phyloP scores from a whole-genome alignment of 2,888 invertebrate species.

The Protodeltote pygarga region DNA sequence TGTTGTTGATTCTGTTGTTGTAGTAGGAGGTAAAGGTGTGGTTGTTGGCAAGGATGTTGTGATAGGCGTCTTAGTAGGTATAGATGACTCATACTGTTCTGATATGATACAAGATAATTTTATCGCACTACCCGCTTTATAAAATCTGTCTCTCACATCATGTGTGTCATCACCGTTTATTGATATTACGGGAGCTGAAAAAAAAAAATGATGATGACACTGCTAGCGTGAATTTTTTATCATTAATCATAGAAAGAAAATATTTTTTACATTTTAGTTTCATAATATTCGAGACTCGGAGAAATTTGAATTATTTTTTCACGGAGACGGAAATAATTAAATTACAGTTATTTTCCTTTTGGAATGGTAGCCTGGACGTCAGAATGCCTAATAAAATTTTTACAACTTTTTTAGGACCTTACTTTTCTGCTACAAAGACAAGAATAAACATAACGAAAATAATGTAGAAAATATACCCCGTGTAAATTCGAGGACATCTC shows the following conservation, averaged over 20 bases:
- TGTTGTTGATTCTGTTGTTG: conserved; percentile 75
- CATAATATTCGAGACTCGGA: conserved; percentile 5
- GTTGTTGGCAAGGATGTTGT: conserved; percentile 63
- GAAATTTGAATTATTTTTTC: conserved; percentile 28
- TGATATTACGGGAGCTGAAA: conserved; percentile 90
- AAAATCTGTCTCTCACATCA: conserved; percentile 90
- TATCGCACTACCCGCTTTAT: conserved; percentile 91
- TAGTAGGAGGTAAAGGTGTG: conserved; percentile 67
- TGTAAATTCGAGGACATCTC: too few species aligned
- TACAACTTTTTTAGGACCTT: conserved; percentile 31
- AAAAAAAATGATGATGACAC: background rate
- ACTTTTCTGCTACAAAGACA: conserved; percentile 17
- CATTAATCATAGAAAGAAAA: too few species aligned
- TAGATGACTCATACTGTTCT: conserved; percentile 71
- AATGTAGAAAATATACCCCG: background rate
- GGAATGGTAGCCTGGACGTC: conserved; percentile 20
- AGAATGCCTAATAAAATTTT: conserved; percentile 33
- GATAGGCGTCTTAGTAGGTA: conserved; percentile 64
- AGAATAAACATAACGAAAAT: conserved; percentile 4
- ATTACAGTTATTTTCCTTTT: conserved; percentile 27
- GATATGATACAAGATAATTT: conserved; percentile 89
- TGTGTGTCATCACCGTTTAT: conserved; percentile 91
- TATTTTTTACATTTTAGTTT: conserved; percentile 12
- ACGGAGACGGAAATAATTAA: conserved; percentile 29
- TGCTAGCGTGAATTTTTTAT: too few species aligned